These are phyloP conservation scores for Turnix velox DNA, from an alignment of 2,113 vertebrate genomes.

Conservation along the genomic window DNA sequence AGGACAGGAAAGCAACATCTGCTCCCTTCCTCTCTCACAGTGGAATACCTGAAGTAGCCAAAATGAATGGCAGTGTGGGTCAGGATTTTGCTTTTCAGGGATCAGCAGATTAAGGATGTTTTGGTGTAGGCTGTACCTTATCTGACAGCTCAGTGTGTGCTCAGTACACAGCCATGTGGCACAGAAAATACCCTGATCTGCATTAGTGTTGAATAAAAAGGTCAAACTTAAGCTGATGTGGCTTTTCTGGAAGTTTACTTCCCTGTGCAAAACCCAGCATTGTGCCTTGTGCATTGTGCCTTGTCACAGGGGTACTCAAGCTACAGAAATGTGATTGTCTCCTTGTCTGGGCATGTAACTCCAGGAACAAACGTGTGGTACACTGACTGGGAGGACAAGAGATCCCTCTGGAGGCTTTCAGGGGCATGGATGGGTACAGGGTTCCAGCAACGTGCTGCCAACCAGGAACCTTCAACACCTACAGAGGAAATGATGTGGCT, in stretches of 20 bases:
- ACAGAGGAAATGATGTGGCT: neutral
- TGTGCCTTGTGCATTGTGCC: neutral
- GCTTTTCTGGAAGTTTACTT: neutral
- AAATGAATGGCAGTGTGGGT: neutral
- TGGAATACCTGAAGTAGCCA: neutral
- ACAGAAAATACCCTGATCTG: neutral
- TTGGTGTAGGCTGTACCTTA: neutral
- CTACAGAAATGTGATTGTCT: neutral
- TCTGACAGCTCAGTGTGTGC: neutral
- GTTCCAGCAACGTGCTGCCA: neutral
- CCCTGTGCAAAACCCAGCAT: neutral
- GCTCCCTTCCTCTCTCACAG: neutral
- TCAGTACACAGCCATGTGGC: neutral
- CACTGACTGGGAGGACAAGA: neutral
- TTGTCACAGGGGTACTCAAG: neutral
- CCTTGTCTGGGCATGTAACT: neutral
- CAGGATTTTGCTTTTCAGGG: neutral
- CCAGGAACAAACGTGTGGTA: neutral
- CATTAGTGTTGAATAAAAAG: neutral
- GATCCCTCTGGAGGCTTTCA: neutral
- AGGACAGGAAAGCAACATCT: neutral
- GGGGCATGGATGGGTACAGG: neutral
- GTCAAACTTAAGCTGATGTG: neutral
- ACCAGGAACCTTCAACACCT: neutral
- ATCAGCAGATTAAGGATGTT: neutral